A percentile compares a stretch with the other conserved stretches of the same genome.
Evolutionary conservation across 2,797 vertebrate genomes (phyloP).

Genomic region (Acanthis flammea): DNA sequence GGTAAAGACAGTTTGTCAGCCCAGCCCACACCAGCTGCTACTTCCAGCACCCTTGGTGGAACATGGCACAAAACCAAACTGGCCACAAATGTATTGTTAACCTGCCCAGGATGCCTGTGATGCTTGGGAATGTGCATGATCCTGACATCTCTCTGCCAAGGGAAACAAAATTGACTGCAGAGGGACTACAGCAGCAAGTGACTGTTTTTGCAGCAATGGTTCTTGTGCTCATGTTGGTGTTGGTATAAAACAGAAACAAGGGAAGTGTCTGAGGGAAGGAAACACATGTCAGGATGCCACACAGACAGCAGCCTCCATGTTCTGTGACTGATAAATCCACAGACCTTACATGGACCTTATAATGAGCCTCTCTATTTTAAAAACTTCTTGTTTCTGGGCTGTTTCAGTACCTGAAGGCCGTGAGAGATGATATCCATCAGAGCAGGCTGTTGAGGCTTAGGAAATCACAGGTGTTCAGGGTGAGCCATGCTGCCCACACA

Average conservation of each 20-base stretch:
- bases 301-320: neutral
- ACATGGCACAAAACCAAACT: neutral
- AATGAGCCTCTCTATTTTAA: neutral
- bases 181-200: neutral
- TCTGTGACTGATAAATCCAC: neutral
- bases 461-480: neutral
- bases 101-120: neutral
- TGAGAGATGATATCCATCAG: neutral
- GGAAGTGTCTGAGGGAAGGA: neutral
- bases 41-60: neutral
- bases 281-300: neutral
- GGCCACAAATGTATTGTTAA: rapidly evolving
- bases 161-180: neutral
- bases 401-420: neutral
- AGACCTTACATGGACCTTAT: neutral
- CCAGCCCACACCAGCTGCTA: rapidly evolving
- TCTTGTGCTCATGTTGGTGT: rapidly evolving
- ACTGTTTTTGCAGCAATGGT: neutral
- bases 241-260: neutral
- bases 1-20: neutral
- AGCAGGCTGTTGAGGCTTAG: neutral
- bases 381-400: neutral
- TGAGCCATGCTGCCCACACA: rapidly evolving
- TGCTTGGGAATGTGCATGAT: rapidly evolving
- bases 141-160: neutral